Percentiles rank a stretch among this genome's conserved stretches.
Conservation (phyloP, 2,888 invertebrate species). For the Pelosia muscerda region DNA sequence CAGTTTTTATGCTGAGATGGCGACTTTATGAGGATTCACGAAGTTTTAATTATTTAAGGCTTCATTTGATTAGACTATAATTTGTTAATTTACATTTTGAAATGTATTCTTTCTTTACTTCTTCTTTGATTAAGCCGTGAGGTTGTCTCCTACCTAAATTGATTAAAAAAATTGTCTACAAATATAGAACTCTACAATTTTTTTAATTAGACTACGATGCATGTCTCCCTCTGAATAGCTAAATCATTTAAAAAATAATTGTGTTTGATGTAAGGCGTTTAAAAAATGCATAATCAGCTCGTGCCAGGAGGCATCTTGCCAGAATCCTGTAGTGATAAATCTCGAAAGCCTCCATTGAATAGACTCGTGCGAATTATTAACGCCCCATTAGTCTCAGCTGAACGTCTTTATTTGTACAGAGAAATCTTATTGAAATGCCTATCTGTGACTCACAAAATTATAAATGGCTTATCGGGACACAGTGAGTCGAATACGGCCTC, state of each 20-base stretch:
- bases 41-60: no score
- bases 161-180: no score
- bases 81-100: no score
- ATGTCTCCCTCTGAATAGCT: conserved; percentile 16
- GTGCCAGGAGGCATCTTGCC: conserved; percentile 85
- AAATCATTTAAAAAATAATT: conserved; percentile 56
- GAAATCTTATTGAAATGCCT: conserved; percentile 69
- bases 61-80: no score
- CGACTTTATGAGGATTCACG: no score
- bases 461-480: conserved; percentile 61
- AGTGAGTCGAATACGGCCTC: conserved; percentile 43
- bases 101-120: no score
- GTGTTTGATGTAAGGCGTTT: conserved; percentile 62
- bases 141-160: no score
- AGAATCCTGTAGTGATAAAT: conserved; percentile 83
- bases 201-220: no score
- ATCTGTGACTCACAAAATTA: conserved; percentile 62
- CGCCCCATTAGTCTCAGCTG: conserved; percentile 80
- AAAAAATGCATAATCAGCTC: conserved; percentile 77
- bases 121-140: no score
- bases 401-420: conserved; percentile 81
- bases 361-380: conserved; percentile 83
- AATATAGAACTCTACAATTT: no score
- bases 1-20: neutral
- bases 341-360: conserved; percentile 79